A percentile compares a stretch with the other conserved stretches of the same genome.
Evolutionary conservation across 2,888 invertebrate species (phyloP).

Genomic region (Vesta saturnalis): DNA sequence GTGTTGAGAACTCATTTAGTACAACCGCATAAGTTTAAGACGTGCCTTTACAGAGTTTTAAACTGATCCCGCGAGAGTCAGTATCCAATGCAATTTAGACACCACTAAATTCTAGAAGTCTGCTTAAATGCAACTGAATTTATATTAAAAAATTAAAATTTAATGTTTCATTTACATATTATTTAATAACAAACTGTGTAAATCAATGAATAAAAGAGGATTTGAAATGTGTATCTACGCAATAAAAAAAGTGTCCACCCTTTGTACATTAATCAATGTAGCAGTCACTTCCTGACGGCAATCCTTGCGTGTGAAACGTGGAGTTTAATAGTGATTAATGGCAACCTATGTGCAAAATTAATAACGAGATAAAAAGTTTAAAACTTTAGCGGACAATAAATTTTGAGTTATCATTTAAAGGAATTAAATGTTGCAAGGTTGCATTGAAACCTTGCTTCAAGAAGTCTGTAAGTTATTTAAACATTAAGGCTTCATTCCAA

Average conservation of each 20-base stretch:
- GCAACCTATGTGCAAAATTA: neutral
- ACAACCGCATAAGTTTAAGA: too few relatives aligned
- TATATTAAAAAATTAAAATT: too few relatives aligned
- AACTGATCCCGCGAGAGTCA: too few relatives aligned
- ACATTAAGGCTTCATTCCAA: conserved; percentile 1
- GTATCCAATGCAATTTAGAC: too few relatives aligned
- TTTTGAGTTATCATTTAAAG: too few relatives aligned
- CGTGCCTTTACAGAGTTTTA: too few relatives aligned
- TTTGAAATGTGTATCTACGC: too few relatives aligned
- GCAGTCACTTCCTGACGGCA: neutral
- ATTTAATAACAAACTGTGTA: neutral
- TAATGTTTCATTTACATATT: too few relatives aligned
- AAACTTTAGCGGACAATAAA: neutral
- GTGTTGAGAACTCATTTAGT: too few relatives aligned
- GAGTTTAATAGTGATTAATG: conserved; percentile 1
- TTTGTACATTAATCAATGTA: conserved; percentile 1
- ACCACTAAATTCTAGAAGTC: too few relatives aligned
- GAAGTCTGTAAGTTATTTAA: conserved; percentile 13
- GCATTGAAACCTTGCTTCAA: neutral
- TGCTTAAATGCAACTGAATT: too few relatives aligned
- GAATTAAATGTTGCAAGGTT: neutral
- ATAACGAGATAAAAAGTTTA: neutral
- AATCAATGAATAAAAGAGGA: neutral
- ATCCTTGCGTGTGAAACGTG: neutral
- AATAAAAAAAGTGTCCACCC: conserved; percentile 1